A percentile compares a stretch with the other conserved stretches of the same genome.
Evolutionary conservation across 2,888 invertebrate species (phyloP).

Genomic region (Lucinisca nassula): DNA sequence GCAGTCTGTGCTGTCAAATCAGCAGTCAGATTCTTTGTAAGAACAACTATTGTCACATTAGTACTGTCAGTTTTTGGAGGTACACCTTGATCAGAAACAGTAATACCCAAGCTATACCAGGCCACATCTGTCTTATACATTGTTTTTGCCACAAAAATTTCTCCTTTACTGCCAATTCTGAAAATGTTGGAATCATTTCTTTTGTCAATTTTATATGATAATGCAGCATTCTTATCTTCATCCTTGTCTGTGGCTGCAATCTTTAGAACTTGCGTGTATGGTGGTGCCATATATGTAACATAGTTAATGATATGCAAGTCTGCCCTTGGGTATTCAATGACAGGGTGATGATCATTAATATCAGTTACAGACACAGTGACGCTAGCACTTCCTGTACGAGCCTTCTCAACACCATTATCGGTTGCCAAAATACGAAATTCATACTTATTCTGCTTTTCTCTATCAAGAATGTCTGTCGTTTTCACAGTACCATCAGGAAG

Average conservation of each 20-base stretch:
- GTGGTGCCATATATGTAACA: constrained; percentile 75
- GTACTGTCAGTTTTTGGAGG: constrained; percentile 65
- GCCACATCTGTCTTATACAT: constrained; percentile 68
- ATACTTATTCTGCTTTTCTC: constrained; percentile 75
- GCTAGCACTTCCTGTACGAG: constrained; percentile 73
- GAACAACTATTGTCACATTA: constrained; percentile 69
- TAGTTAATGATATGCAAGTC: constrained; percentile 74
- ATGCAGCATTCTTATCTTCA: constrained; percentile 75
- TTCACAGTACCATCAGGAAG: constrained; percentile 77
- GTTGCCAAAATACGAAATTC: constrained; percentile 79
- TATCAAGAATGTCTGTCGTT: constrained; percentile 76
- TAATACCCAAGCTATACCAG: constrained; percentile 72
- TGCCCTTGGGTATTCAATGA: constrained; percentile 77
- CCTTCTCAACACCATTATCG: constrained; percentile 77
- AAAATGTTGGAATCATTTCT: constrained; percentile 75
- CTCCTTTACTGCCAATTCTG: constrained; percentile 70
- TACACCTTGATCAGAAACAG: constrained; percentile 76
- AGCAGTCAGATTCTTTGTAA: constrained; percentile 69
- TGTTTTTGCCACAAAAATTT: constrained; percentile 62
- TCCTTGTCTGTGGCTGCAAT: constrained; percentile 78
- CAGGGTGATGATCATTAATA: constrained; percentile 83
- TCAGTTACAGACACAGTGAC: constrained; percentile 82
- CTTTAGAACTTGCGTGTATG: constrained; percentile 74
- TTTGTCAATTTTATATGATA: constrained; percentile 74
- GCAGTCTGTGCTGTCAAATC: constrained; percentile 23